phyloP scores from a whole-genome alignment of 2,797 vertebrate genomes.

The Rousettus madagascariensis region DNA sequence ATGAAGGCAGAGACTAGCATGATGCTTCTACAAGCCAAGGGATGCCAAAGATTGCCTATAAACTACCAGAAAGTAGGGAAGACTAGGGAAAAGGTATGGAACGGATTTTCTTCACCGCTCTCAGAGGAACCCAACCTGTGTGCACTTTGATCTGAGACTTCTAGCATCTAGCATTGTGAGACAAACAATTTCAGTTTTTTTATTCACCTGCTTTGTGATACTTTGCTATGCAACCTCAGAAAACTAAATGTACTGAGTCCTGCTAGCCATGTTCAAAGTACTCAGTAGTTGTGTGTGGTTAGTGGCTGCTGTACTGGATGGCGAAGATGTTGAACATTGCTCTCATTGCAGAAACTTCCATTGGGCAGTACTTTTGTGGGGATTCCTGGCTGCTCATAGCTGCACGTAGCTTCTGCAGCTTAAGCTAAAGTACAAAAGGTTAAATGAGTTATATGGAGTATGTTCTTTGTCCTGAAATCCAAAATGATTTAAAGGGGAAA shows the following conservation, averaged over 20 bases:
- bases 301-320: not conserved
- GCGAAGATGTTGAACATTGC: not conserved
- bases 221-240: not conserved
- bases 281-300: accelerated
- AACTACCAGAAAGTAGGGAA: not conserved
- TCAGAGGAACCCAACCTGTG: not conserved
- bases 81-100: not conserved
- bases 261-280: accelerated
- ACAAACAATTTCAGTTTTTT: not conserved
- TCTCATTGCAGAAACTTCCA: not conserved
- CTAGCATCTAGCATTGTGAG: not conserved
- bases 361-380: not conserved
- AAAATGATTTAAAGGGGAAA: not conserved
- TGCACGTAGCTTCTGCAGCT: not conserved
- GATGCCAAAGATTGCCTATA: not conserved
- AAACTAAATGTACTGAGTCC: accelerated
- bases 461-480: conserved; percentile 16
- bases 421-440: not conserved
- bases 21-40: not conserved
- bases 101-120: not conserved
- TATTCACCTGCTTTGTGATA: not conserved
- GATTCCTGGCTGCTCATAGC: not conserved
- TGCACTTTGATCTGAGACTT: not conserved
- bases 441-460: not conserved
- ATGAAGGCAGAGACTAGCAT: not conserved